Base-by-base conservation (phyloP, 2,888 invertebrate species). In the Ptilodon capucinus region DNA sequence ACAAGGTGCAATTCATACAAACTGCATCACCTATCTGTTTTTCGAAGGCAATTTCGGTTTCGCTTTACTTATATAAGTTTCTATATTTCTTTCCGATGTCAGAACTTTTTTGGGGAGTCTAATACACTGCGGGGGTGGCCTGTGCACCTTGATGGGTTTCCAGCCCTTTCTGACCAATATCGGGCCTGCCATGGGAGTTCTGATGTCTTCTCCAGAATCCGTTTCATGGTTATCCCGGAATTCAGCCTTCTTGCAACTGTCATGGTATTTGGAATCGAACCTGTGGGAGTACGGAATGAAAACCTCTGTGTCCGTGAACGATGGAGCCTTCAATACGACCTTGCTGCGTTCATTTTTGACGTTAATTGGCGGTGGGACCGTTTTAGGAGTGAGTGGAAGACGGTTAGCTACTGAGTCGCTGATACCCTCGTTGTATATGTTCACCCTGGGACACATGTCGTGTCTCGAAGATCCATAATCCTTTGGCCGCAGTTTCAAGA, bases 381-480 rank as follows among this genome's bases (percentile, higher is more conserved):
- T 40, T 1, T 41, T 40, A 0, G 60, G 32, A 8, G 34, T 9
- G n/a, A 51, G 17, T 3, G 57, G 59, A 30, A 54, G 40, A 4
- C 47, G 51, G 21, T 60, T 45, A 0, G 69, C 54, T 18, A 71
- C 51, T 0, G 30, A 25, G 42, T 85, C 79, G 51, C 76, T 76
- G 16, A 85, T 85, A 13, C 85, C 86, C 59, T 87, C 86, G 42
- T 86, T 85, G 54, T 85, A 86, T 28, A 84, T 48, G 14, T 68
- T 73, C 51, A 66, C 81, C 40, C 76, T 71, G 2, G 57, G 48
- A 11, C 19, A 23, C 11, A 40, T 8, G 4, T 25, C 16, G 9
- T 23, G 39, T 2, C n/a, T 21, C 14, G 21, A 21, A 11, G 39
- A 14, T 7, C 16, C 18, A 19, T 18, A 36, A 0, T 40, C 25